Base-by-base conservation (phyloP, 2,113 vertebrate species). In the Fulica atra region DNA sequence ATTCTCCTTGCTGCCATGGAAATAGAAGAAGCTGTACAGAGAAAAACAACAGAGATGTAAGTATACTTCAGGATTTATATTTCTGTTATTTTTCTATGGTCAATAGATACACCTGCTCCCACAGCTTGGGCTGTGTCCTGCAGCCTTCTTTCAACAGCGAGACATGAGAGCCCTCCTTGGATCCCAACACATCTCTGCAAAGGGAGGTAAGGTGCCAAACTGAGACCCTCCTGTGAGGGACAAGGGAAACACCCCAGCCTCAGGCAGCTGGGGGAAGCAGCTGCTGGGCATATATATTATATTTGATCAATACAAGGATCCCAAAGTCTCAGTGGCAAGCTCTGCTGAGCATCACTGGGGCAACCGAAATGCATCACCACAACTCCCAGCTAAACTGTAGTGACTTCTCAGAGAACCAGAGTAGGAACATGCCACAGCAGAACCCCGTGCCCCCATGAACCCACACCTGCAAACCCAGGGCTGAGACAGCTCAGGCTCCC, bases 361-460 rank as follows among this genome's bases (percentile, higher is more conserved):
- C 8, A 21, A 51, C 60, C 25, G 7, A 33, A 36, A 7, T 7
- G 28, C 33, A 20, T 35, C 60, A 73, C 6, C 23, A 44, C 31
- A 8, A 1, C n/a, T 80, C 59, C 73, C 33, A 84, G 69, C 9
- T 68, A 71, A 86, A 23, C 11, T 9, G 65, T 31, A 33, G 33
- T 50, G 33, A 21, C 9, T 25, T n/a, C 51, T 13, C 50, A 24
- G 29, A 23, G 40, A 76, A 15, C 31, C 11, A 50, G 11, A 70
- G 40, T 31, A 63, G 40, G n/a, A 74, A 36, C 8, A 13, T 7
- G 14, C 29, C 1, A 4, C 44, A 50, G 36, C 2, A 5, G 73
- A 48, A 61, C 8, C 35, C 81, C 1, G 0, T 26, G 33, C 1
- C 36, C 46, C 29, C 7, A 1, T 5, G 8, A 66, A 31, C 6